Evolutionary conservation across 2,797 vertebrate species (phyloP), one percentile per base, ranked within the genome.

Genomic region (Sylvia borin): DNA sequence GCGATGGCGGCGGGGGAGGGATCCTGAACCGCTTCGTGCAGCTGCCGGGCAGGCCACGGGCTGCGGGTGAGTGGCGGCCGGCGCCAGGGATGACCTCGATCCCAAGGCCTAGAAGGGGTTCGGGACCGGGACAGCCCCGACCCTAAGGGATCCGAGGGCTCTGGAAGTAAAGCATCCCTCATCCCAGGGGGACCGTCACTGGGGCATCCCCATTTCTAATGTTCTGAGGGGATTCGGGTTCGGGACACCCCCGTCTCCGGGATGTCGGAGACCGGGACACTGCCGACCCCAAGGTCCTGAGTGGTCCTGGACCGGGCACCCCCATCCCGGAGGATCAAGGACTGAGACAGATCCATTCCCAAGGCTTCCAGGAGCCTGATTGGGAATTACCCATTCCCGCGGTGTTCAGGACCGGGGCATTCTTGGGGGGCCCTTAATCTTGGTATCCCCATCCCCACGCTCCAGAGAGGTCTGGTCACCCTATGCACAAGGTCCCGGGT

Each of bases 1-100:
- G 93, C 68, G 89, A 96, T 42, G 94, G 96, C 68, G 87, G 95
- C 40, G 92, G 96, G 29, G 98, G 67, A 32, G 79, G 60, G 43
- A 74, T 98, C 96, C 98, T 99, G 96, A 99, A 99, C 96, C 98
- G 95, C 93, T 99, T 99, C 96, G 98, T 99, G 96, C 98, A 96
- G 93, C 97, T 99, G 96, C 97, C 97, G 96, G 98, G 98, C 96
- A 98, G 98, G 97, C 98, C 98, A 97, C 98, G 98, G 84, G 96
- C 97, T 93, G 97, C 98, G 98, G 98, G 99, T 99, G 97, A 98
- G 98, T 98, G 92, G 45, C 92, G 73, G 47, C 54, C 20, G 77
- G 54, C 40, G 19, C 74, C 65, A 47, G n/a, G 11, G 11, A 29
- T 66, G 42, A 65, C n/a, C 53, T 24, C 22, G 7, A 21, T 4